Evolutionary conservation across 1,140 invertebrate genomes (phyloP), one percentile per base, ranked within the genome.

Genomic region (Agrilus planipennis): DNA sequence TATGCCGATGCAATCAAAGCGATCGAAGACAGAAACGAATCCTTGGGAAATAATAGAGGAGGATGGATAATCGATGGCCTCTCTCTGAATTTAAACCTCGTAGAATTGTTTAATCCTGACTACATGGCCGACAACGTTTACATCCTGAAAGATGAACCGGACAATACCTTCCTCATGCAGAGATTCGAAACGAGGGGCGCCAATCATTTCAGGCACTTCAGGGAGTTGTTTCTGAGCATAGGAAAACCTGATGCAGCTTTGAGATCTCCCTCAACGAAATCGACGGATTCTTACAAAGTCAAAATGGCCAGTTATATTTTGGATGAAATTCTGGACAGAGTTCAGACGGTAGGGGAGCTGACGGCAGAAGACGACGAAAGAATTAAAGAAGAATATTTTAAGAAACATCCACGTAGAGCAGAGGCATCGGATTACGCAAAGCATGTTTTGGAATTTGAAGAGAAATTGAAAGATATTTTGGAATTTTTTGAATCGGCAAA

Each of bases 61-160:
- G 69, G 68, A 39, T 76, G 67, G 64, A 64, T 77, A 42, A 55
- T 77, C 18, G 72, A 76, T 54, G 71, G 64, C 3, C 67, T 76
- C 58, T 56, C 63, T 17, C 50, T 59, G 11, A 58, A 69, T 44
- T 22, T 56, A n/a, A 63, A 70, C 43, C 55, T 62, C 46, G 66
- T 72, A 59, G 50, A 53, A 38, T 55, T 53, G 39, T 47, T 76
- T 4, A 50, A 42, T 15, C 47, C 54, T 14, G 58, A 64, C n/a
- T 55, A 66, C 36, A 41, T 61, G 7, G 67, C 73, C 12, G 70
- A 75, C 49, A 63, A 73, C 46, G 58, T 68, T 2, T 58, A 76
- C 43, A 43, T 65, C 23, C 40, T 76, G 34, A 67, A 71, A 50
- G 68, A 70, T 49, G 12, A 3, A 15, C 59, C 54, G 51, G 60